Conservation (phyloP, 1,140 invertebrate species). For the Oscheius sp. region DNA sequence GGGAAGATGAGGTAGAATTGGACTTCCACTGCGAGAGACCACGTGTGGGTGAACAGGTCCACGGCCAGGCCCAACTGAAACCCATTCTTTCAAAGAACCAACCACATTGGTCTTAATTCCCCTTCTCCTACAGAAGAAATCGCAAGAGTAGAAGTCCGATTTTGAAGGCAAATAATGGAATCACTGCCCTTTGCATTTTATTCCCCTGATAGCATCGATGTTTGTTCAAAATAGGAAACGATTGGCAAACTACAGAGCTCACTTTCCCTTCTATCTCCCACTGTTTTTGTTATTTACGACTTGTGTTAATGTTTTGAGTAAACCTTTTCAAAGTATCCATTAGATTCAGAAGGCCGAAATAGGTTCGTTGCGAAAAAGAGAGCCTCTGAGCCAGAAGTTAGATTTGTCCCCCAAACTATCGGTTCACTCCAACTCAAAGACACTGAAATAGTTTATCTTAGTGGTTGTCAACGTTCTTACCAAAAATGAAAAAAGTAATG, state of each 20-base stretch:
- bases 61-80: constrained; percentile 28
- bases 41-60: constrained; percentile 24
- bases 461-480: too few relatives aligned
- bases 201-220: background rate
- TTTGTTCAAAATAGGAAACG: background rate
- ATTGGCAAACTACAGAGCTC: background rate
- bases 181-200: too few relatives aligned
- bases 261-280: background rate
- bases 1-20: constrained; percentile 24
- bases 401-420: background rate
- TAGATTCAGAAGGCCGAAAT: background rate
- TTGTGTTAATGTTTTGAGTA: background rate
- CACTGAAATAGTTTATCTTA: too few relatives aligned
- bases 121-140: too few relatives aligned
- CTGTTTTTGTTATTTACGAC: background rate
- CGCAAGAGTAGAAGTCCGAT: too few relatives aligned
- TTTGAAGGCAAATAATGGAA: too few relatives aligned
- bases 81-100: too few relatives aligned
- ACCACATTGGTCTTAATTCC: too few relatives aligned
- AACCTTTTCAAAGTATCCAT: background rate
- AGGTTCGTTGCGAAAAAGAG: background rate
- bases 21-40: constrained; percentile 23
- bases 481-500: background rate
- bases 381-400: background rate
- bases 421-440: background rate